These are phyloP conservation scores for Bemisia tabaci DNA, from an alignment of 1,140 invertebrate genomes.

Conservation along the genomic window DNA sequence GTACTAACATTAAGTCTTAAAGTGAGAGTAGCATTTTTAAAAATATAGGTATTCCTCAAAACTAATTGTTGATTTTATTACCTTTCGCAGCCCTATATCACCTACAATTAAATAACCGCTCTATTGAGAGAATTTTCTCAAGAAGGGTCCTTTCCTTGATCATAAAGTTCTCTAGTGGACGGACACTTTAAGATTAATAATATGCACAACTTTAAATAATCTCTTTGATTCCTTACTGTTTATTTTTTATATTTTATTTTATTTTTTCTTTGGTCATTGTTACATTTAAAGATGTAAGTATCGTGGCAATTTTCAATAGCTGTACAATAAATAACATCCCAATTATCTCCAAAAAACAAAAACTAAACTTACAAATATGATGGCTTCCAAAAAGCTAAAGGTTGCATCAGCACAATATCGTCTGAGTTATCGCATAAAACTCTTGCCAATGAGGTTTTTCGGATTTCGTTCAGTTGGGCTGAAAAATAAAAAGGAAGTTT, in stretches of 20 bases:
- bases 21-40: background rate
- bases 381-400: slow-evolving; percentile 35
- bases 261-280: no score
- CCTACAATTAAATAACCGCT: no score
- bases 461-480: slow-evolving; percentile 40
- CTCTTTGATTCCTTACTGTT: no score
- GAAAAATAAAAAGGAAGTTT: slow-evolving; percentile 15
- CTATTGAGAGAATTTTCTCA: no score
- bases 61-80: background rate
- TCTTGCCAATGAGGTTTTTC: slow-evolving; percentile 36
- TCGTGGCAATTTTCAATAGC: background rate
- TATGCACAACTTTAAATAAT: no score
- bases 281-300: no score
- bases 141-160: no score
- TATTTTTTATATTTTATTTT: no score
- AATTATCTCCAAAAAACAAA: background rate
- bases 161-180: no score
- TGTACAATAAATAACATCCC: background rate
- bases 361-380: slow-evolving; percentile 31
- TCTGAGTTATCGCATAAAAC: slow-evolving; percentile 44
- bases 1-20: background rate
- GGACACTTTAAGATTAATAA: no score
- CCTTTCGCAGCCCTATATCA: no score
- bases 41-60: background rate
- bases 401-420: slow-evolving; percentile 36